Base-by-base conservation (phyloP, 2,888 invertebrate genomes). In the Spatulosminthurus flaviceps region DNA sequence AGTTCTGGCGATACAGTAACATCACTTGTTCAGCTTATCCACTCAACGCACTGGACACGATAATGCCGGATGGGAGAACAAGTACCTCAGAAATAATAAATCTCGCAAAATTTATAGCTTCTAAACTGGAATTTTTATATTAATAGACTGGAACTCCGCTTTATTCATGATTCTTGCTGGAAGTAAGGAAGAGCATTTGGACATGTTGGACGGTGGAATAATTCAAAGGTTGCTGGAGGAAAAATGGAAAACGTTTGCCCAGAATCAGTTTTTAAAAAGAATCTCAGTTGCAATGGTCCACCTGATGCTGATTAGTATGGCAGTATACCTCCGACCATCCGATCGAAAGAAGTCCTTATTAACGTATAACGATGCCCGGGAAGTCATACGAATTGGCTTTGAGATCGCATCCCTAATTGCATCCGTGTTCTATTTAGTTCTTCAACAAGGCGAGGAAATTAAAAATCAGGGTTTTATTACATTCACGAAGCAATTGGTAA, bases 1-100 rank as follows among this genome's bases (percentile, higher is more conserved):
- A 98, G 89, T 97, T 98, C 89, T 99, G 99, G 99, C 90, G 98
- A 75, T 99, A 98, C 89, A 97, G 97, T 87, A 98, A 98, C 87
- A 97, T 98, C 85, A 97, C 97, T 13, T 99, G 98, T 88, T 97
- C 98, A 0, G 97, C 96, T 4, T 99, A 99, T 88, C 98, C 98
- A 0, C 89, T 99, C 76, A 97, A 96, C 87, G 97, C 97, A 0
- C 89, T 99, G 86, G 99, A 99, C 87, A 98, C 98, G 0, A 91
- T 99, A 80, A 89, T 95, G 80, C 96, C 97, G 5, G 95, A 96
- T 89, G 98, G 98, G 76, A 91, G 94, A 85, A 98, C 98, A 83
- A 98, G 98, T 98, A 21, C 4, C 4, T 9, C 4, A 60, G 21
- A 13, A 21, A 7, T 60, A 2, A 5, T 7, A 60, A 19, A 60